Evolutionary conservation across 2,797 vertebrate species (phyloP).

Genomic region (Prunella strophiata): DNA sequence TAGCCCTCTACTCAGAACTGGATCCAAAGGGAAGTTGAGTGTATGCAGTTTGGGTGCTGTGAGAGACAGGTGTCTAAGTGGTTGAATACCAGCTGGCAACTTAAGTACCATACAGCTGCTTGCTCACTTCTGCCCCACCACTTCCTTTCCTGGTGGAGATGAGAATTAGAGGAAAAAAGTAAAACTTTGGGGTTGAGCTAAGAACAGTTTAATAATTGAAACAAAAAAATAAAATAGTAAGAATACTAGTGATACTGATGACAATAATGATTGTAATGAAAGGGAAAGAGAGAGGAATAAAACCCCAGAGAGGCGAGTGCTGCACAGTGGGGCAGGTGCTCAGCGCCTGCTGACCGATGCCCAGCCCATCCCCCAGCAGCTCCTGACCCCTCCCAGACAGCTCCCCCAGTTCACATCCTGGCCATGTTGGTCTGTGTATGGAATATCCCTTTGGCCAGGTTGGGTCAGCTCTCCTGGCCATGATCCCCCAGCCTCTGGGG

Average conservation of each 20-base stretch:
- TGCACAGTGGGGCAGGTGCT: accelerated
- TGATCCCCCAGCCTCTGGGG: background rate
- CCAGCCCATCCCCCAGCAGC: background rate
- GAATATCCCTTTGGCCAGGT: background rate
- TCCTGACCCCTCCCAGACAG: background rate
- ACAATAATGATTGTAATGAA: background rate
- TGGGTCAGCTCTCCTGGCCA: background rate
- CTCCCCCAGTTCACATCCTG: background rate
- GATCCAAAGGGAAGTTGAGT: background rate
- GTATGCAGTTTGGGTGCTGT: background rate
- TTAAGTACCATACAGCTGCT: background rate
- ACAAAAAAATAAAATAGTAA: too few relatives aligned
- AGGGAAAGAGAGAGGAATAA: background rate
- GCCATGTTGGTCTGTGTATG: accelerated
- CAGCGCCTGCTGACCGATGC: background rate
- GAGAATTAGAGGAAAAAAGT: background rate
- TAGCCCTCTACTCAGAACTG: background rate
- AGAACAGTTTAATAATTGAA: background rate
- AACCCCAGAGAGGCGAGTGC: accelerated
- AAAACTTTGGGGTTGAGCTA: background rate
- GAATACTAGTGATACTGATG: background rate
- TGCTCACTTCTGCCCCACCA: background rate
- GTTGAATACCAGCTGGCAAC: accelerated
- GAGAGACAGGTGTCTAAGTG: background rate
- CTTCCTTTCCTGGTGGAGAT: background rate